These are phyloP conservation scores for Lophotis ruficrista DNA, from an alignment of 2,113 vertebrate genomes.

Conservation along the genomic window DNA sequence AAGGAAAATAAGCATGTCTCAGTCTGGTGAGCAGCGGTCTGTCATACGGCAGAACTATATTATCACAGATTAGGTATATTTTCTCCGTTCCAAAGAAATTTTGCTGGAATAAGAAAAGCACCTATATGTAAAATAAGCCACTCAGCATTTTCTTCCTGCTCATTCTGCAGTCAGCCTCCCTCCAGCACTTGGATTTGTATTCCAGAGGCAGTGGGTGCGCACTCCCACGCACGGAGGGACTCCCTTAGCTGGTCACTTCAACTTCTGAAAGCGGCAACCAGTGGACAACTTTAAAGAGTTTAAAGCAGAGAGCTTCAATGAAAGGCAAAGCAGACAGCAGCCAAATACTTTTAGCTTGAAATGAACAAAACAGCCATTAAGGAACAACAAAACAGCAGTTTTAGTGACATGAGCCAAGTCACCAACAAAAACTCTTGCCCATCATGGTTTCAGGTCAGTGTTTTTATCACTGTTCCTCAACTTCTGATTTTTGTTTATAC, in stretches of 20 bases:
- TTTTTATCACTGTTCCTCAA: neutral
- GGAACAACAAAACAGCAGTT: neutral
- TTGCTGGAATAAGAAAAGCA: neutral
- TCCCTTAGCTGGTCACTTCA: neutral
- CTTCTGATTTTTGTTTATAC: neutral
- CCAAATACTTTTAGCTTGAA: neutral
- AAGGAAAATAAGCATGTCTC: neutral
- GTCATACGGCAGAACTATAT: neutral
- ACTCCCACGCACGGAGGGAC: neutral
- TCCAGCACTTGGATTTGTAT: neutral
- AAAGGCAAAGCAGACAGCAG: neutral
- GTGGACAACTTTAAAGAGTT: neutral
- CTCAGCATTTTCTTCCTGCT: neutral
- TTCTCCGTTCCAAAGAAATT: neutral
- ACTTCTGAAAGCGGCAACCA: neutral
- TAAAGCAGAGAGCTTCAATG: neutral
- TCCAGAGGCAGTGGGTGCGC: accelerated
- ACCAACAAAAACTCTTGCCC: neutral
- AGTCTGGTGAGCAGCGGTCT: neutral
- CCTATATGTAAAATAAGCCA: neutral
- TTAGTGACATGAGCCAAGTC: neutral
- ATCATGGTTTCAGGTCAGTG: neutral
- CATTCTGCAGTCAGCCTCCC: neutral
- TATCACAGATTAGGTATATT: neutral
- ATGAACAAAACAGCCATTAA: neutral